Conservation (phyloP, 1,140 invertebrate species). For the Antheraea pernyi region DNA sequence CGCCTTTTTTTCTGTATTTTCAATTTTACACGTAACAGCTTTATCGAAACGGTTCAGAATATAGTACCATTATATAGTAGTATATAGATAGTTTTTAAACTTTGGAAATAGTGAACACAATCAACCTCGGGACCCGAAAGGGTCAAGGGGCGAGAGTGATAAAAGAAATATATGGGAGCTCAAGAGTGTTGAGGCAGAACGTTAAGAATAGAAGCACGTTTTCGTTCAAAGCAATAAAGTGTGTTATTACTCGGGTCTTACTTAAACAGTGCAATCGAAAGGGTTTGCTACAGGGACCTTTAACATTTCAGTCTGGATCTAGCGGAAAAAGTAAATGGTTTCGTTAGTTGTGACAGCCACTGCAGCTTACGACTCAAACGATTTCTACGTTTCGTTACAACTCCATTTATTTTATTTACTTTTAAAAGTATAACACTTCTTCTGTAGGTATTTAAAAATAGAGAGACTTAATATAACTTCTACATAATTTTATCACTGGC, state of each 20-base stretch:
- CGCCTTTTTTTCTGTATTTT: too few species aligned
- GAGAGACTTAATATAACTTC: too few species aligned
- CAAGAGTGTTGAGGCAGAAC: slow-evolving; percentile 9
- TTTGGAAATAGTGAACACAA: slow-evolving; percentile 23
- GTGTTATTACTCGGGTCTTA: slow-evolving; percentile 21
- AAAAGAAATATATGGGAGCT: slow-evolving; percentile 27
- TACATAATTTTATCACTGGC: too few species aligned
- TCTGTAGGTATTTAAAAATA: too few species aligned
- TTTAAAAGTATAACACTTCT: background rate
- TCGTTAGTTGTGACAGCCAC: slow-evolving; percentile 4
- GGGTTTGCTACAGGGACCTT: slow-evolving; percentile 13
- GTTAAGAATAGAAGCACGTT: slow-evolving; percentile 25
- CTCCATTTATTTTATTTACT: too few species aligned
- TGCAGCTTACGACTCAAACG: slow-evolving; percentile 4
- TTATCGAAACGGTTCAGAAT: too few species aligned
- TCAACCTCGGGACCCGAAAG: slow-evolving; percentile 16
- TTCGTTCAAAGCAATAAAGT: slow-evolving; percentile 28
- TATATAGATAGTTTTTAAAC: background rate
- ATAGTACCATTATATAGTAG: too few species aligned
- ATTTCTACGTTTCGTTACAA: background rate
- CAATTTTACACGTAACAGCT: too few species aligned
- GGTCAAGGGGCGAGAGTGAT: slow-evolving; percentile 27
- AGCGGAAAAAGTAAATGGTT: background rate
- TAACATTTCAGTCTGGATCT: background rate
- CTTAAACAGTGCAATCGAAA: slow-evolving; percentile 27